phyloP scores from a whole-genome alignment of 2,888 invertebrate species.

The Eristalis arbustorum region DNA sequence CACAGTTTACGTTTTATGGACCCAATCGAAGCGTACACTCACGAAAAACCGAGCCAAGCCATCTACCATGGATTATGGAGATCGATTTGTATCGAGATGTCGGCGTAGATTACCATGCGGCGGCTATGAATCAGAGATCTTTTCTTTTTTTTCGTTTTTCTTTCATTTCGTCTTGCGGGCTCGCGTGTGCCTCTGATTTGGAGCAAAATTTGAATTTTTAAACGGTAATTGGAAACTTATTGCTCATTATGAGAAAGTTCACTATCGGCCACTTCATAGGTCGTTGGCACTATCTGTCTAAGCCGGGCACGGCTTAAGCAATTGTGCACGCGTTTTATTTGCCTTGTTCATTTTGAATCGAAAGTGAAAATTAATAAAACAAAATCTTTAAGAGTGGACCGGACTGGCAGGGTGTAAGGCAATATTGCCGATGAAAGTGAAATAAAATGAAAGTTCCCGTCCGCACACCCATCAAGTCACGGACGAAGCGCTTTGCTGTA shows the following conservation, averaged over 20 bases:
- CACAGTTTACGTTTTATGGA: background rate
- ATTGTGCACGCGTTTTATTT: background rate
- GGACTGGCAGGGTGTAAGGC: background rate
- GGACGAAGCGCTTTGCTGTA: background rate
- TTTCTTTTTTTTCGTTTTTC: background rate
- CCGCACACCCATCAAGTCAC: background rate
- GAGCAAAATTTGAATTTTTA: constrained; percentile 20
- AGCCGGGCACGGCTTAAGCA: background rate
- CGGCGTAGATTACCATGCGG: background rate
- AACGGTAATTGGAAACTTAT: constrained; percentile 20
- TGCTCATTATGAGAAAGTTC: constrained; percentile 18
- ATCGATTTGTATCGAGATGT: background rate
- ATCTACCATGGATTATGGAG: background rate
- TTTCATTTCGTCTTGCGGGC: background rate
- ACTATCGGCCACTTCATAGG: background rate
- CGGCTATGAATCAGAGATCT: background rate
- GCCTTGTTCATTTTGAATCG: background rate
- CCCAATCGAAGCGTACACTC: background rate
- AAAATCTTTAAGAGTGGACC: background rate
- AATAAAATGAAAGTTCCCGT: background rate
- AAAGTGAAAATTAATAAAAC: background rate
- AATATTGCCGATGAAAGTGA: background rate
- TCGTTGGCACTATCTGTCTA: constrained; percentile 8
- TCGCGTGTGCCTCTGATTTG: background rate
- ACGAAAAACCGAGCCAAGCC: background rate